Evolutionary conservation across 2,888 invertebrate genomes (phyloP).

Genomic region (Calephelis perditalis): DNA sequence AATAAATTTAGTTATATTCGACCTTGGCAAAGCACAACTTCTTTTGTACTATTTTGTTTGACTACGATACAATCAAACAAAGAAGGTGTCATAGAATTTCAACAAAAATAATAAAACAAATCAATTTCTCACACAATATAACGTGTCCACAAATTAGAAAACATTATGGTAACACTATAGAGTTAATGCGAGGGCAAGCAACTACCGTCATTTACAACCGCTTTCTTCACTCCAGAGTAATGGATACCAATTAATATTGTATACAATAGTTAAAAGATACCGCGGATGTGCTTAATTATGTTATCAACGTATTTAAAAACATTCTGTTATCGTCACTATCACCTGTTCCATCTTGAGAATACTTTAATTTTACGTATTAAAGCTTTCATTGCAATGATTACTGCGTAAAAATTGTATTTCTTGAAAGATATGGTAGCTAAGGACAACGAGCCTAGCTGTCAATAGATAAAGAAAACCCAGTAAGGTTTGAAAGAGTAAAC

Average conservation of each 20-base stretch:
- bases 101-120: too few species aligned
- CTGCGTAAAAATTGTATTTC: not conserved
- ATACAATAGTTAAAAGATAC: conserved; percentile 29
- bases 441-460: too few species aligned
- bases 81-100: too few species aligned
- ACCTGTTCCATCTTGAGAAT: conserved; percentile 4
- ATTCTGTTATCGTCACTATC: conserved; percentile 15
- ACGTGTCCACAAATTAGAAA: not conserved
- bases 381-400: not conserved
- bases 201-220: conserved; percentile 51
- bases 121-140: too few species aligned
- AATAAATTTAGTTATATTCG: too few species aligned
- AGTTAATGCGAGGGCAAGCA: conserved; percentile 45
- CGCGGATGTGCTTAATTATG: conserved; percentile 21
- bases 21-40: too few species aligned
- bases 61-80: too few species aligned
- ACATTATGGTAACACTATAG: conserved; percentile 36
- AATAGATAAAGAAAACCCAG: too few species aligned
- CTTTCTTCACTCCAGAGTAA: conserved; percentile 64
- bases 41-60: too few species aligned
- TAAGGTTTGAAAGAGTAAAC: too few species aligned
- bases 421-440: too few species aligned
- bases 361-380: not conserved
- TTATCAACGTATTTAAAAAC: conserved; percentile 16
- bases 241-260: conserved; percentile 57